A percentile compares a stretch with the other conserved stretches of the same genome.
Evolutionary conservation across 1,140 invertebrate genomes (phyloP).

Genomic region (Pantala flavescens): DNA sequence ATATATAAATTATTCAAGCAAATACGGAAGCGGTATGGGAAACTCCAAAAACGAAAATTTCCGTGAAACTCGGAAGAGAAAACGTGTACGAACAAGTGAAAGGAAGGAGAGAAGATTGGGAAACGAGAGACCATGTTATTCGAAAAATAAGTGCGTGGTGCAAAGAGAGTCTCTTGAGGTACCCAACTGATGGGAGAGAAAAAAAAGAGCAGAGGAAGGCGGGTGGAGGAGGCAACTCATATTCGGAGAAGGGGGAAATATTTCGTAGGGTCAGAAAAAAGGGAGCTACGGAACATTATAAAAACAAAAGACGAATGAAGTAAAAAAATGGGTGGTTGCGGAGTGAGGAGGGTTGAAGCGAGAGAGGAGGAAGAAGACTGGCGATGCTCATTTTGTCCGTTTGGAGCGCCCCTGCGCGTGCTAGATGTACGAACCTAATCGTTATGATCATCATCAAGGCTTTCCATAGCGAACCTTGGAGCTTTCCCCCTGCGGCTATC

Average conservation of each 20-base stretch:
- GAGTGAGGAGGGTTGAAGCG: neutral
- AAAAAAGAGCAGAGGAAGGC: neutral
- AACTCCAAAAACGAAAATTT: too few species aligned
- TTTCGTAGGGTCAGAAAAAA: neutral
- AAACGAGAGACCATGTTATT: neutral
- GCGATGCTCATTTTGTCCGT: conserved; percentile 3
- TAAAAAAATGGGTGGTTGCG: neutral
- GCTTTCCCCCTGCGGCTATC: neutral
- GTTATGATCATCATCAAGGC: conserved; percentile 5
- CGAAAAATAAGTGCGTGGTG: conserved; percentile 1
- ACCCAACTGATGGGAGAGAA: neutral
- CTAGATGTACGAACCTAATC: conserved; percentile 4
- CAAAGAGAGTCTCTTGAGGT: neutral
- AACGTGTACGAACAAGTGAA: neutral
- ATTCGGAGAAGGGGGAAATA: neutral
- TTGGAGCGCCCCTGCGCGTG: neutral
- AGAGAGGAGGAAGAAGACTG: neutral
- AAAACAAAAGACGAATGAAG: neutral
- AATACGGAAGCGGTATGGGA: too few species aligned
- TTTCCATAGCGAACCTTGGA: conserved; percentile 8
- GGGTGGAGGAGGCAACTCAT: neutral
- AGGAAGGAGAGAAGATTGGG: neutral
- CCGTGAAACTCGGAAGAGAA: neutral
- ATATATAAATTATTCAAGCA: too few species aligned
- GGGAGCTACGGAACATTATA: neutral